Percentiles rank a stretch among this genome's conserved stretches.
These are phyloP conservation scores for Rhopalosiphum padi DNA, from an alignment of 1,140 invertebrate species.

Conservation along the genomic window DNA sequence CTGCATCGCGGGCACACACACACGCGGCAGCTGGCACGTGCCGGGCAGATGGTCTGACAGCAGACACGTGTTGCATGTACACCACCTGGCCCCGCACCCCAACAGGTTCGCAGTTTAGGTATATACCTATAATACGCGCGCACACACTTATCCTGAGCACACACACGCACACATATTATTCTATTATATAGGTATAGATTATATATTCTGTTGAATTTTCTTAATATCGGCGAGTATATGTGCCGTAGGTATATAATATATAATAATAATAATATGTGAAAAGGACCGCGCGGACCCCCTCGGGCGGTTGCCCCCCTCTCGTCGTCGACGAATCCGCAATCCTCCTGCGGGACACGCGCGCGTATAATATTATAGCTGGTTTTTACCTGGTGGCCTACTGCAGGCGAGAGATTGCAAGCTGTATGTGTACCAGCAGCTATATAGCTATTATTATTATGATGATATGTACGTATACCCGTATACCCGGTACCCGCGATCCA, in stretches of 20 bases:
- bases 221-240: background rate
- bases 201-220: background rate
- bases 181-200: background rate
- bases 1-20: conserved; percentile 41
- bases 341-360: background rate
- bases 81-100: conserved; percentile 53
- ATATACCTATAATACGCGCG: background rate
- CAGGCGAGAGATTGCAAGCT: background rate
- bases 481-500: background rate
- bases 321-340: background rate
- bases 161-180: background rate
- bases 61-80: conserved; percentile 57
- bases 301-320: background rate
- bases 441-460: background rate
- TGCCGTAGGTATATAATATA: background rate
- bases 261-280: conserved; percentile 3
- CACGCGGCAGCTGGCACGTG: conserved; percentile 56
- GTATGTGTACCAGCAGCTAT: background rate
- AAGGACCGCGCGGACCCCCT: conserved; percentile 28
- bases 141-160: conserved; percentile 36
- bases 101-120: conserved; percentile 55
- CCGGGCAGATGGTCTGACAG: conserved; percentile 57
- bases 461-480: background rate
- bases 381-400: conserved; percentile 43
- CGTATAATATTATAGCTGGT: background rate